Evolutionary conservation across 2,797 vertebrate genomes (phyloP).

Genomic region (Etheostoma nigrum): DNA sequence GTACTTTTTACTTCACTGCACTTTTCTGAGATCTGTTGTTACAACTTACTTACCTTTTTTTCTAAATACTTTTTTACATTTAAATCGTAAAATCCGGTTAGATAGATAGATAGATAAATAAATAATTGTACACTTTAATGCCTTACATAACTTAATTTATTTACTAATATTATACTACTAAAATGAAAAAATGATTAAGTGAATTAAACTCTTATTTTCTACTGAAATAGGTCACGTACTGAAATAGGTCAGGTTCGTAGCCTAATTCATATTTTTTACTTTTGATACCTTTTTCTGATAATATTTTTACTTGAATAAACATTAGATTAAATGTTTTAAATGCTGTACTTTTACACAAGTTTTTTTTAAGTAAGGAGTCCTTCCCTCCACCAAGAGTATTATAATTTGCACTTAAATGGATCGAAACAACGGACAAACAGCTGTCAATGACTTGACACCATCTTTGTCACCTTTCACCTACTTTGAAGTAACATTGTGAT

Average conservation of each 20-base stretch:
- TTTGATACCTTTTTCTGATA: neutral
- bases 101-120: neutral
- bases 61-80: neutral
- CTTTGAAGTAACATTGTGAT: neutral
- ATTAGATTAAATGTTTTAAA: neutral
- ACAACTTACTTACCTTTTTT: neutral
- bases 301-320: neutral
- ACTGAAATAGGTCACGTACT: neutral
- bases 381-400: neutral
- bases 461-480: conserved; percentile 59
- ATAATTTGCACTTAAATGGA: neutral
- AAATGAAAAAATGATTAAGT: neutral
- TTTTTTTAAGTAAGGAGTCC: neutral
- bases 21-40: neutral
- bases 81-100: neutral
- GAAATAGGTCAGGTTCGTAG: neutral
- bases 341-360: neutral
- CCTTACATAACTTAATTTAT: neutral
- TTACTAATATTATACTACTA: neutral
- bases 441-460: conserved; percentile 7
- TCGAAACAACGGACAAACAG: neutral
- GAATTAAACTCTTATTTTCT: neutral
- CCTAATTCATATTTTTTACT: too few species aligned
- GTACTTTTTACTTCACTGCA: neutral
- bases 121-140: neutral